phyloP scores from a whole-genome alignment of 2,888 invertebrate species.

The Cantharis rufa region DNA sequence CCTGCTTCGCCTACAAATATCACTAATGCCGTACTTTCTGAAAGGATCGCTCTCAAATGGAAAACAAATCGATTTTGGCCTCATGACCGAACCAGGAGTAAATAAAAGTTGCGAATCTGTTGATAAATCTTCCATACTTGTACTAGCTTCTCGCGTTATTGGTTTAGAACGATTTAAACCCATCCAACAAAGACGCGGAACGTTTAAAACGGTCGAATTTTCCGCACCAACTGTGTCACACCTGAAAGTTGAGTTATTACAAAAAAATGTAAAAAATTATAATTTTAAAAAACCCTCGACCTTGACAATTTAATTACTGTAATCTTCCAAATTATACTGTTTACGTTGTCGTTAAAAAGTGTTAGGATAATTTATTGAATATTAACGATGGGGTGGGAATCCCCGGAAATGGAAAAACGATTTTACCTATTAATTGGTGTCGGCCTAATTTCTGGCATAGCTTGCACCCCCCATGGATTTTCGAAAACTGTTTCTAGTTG shows the following conservation, averaged over 20 bases:
- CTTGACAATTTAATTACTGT: background rate
- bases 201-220: constrained; percentile 34
- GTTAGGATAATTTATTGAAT: no score
- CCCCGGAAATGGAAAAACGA: background rate
- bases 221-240: constrained; percentile 18
- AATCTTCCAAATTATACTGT: background rate
- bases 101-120: constrained; percentile 55
- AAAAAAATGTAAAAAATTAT: background rate
- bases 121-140: constrained; percentile 61
- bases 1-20: background rate
- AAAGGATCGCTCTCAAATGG: constrained; percentile 33
- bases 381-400: background rate
- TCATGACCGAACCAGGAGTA: constrained; percentile 60
- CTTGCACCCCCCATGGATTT: constrained; percentile 50
- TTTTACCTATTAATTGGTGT: constrained; percentile 45
- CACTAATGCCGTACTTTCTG: constrained; percentile 1
- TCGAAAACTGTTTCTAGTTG: constrained; percentile 48
- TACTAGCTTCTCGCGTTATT: constrained; percentile 57
- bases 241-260: constrained; percentile 6
- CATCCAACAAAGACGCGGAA: constrained; percentile 48
- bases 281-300: background rate
- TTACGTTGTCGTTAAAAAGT: background rate
- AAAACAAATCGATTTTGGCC: constrained; percentile 54
- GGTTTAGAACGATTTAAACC: constrained; percentile 36
- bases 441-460: constrained; percentile 47